phyloP scores from a whole-genome alignment of 2,888 invertebrate species.

The Nomada ruficornis region DNA sequence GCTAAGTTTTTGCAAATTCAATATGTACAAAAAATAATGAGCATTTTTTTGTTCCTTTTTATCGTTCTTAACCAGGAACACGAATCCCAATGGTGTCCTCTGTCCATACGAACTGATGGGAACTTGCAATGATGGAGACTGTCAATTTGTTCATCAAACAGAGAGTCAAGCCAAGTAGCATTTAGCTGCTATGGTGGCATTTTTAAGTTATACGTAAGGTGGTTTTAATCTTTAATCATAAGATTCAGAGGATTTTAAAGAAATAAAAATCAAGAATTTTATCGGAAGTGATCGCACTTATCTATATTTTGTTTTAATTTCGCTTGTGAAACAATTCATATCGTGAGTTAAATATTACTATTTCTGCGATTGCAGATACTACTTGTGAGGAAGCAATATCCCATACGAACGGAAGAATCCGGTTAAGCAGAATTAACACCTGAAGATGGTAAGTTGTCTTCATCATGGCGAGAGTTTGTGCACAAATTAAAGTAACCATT shows the following conservation, averaged over 20 bases:
- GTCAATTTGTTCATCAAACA: constrained; percentile 80
- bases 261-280: constrained; percentile 47
- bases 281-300: constrained; percentile 31
- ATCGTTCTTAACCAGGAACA: constrained; percentile 74
- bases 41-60: constrained; percentile 69
- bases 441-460: constrained; percentile 83
- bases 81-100: constrained; percentile 80
- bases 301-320: constrained; percentile 14
- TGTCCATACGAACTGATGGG: constrained; percentile 83
- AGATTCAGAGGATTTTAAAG: constrained; percentile 45
- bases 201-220: constrained; percentile 81
- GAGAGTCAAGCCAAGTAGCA: constrained; percentile 76
- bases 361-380: constrained; percentile 54
- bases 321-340: not conserved
- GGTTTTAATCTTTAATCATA: constrained; percentile 78
- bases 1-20: not conserved
- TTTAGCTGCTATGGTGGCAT: constrained; percentile 71
- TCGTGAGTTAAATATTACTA: constrained; percentile 39
- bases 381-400: constrained; percentile 53
- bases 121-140: constrained; percentile 82
- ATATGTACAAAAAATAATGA: constrained; percentile 52
- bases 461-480: constrained; percentile 76
- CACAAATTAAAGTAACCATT: constrained; percentile 69
- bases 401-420: constrained; percentile 40
- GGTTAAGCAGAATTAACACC: constrained; percentile 62